A percentile compares a stretch with the other conserved stretches of the same genome.
Evolutionary conservation across 1,140 invertebrate species (phyloP).

Genomic region (Coptotermes formosanus): DNA sequence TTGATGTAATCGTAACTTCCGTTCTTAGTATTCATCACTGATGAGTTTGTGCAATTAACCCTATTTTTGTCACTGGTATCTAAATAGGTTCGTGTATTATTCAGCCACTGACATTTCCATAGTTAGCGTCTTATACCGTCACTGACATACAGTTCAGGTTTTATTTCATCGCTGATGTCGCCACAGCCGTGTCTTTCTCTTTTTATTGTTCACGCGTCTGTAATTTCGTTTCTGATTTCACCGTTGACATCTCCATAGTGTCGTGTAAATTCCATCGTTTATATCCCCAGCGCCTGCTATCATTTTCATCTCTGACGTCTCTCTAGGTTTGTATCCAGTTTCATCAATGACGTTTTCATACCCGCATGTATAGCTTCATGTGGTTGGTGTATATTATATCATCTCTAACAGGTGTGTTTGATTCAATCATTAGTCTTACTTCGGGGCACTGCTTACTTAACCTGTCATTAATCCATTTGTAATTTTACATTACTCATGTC

Average conservation of each 20-base stretch:
- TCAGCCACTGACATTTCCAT: neutral
- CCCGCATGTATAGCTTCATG: neutral
- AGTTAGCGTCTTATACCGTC: neutral
- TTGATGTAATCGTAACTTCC: too few species aligned
- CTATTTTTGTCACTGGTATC: too few species aligned
- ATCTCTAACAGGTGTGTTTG: neutral
- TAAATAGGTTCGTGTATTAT: too few species aligned
- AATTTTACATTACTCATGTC: neutral
- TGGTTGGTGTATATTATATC: neutral
- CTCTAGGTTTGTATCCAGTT: neutral
- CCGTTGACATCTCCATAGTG: slow-evolving; percentile 14
- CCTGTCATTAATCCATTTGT: neutral
- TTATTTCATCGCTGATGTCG: neutral
- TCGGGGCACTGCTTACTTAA: neutral
- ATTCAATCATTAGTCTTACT: neutral
- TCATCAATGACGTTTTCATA: neutral
- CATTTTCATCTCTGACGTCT: neutral
- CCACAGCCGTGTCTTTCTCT: neutral
- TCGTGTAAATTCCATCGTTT: neutral
- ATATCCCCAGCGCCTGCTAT: neutral
- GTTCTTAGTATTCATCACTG: too few species aligned
- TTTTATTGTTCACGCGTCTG: neutral
- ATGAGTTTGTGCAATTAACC: too few species aligned
- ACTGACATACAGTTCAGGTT: neutral
- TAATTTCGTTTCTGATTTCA: neutral